Percentiles rank a stretch among this genome's conserved stretches.
These are phyloP conservation scores for Paraplagusia blochii DNA, from an alignment of 2,113 vertebrate species.

Conservation along the genomic window DNA sequence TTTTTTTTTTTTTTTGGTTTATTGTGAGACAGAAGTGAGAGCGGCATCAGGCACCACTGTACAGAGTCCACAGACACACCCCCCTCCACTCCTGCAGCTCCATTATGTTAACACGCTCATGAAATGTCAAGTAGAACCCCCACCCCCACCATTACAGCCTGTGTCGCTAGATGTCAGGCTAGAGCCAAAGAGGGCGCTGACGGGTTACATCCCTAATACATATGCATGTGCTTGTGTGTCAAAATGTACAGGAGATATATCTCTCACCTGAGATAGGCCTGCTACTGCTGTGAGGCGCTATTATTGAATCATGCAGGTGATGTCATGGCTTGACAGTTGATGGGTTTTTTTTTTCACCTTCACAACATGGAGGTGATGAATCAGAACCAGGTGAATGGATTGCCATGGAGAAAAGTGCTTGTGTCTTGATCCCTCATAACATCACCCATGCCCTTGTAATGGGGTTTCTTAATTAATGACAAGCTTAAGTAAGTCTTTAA, in stretches of 20 bases:
- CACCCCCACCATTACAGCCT: slow-evolving; percentile 48
- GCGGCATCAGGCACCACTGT: too few species aligned
- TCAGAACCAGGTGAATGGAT: not conserved
- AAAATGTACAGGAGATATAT: slow-evolving; percentile 32
- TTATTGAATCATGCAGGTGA: slow-evolving; percentile 54
- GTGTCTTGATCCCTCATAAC: slow-evolving; percentile 19
- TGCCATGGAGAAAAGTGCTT: not conserved
- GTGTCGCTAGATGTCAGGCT: slow-evolving; percentile 75
- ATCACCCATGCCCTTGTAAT: not conserved
- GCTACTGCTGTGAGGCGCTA: slow-evolving; percentile 22
- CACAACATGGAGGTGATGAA: slow-evolving; percentile 10
- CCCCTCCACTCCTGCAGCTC: slow-evolving; percentile 14
- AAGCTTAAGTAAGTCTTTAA: slow-evolving; percentile 30
- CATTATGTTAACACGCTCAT: slow-evolving; percentile 32
- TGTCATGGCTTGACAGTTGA: slow-evolving; percentile 28
- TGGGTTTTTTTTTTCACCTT: slow-evolving; percentile 20
- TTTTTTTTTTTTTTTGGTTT: too few species aligned
- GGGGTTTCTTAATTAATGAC: slow-evolving; percentile 33
- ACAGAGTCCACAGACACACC: not conserved
- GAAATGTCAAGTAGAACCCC: slow-evolving; percentile 37
- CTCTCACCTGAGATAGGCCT: slow-evolving; percentile 30
- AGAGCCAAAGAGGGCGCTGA: slow-evolving; percentile 60
- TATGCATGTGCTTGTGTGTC: slow-evolving; percentile 37
- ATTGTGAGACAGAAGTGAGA: too few species aligned
- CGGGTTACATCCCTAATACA: slow-evolving; percentile 17